Conservation (phyloP, 2,797 vertebrate genomes). For the Enteromius radiatus region DNA sequence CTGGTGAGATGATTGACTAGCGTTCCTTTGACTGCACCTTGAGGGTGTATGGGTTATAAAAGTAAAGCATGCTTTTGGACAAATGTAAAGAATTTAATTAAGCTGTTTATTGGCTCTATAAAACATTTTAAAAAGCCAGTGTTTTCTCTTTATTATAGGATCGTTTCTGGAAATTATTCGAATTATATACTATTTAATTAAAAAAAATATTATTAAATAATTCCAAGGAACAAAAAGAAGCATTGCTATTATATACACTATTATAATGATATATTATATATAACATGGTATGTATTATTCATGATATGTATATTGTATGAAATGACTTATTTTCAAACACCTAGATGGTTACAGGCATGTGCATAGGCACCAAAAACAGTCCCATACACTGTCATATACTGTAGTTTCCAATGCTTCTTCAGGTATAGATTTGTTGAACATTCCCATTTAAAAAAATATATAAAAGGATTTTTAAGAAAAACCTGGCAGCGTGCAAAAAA, state of each 20-base stretch:
- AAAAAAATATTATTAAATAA: neutral
- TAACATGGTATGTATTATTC: too few species aligned
- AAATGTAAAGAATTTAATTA: neutral
- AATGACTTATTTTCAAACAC: neutral
- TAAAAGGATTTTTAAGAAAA: neutral
- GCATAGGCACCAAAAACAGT: neutral
- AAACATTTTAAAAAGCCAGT: neutral
- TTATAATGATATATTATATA: too few species aligned
- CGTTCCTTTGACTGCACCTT: neutral
- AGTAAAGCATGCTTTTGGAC: neutral
- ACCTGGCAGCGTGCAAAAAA: neutral
- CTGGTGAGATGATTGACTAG: neutral
- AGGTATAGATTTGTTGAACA: neutral
- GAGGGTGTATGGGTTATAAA: neutral
- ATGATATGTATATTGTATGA: too few species aligned
- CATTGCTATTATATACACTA: neutral
- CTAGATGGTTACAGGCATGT: neutral
- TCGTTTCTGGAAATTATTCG: neutral
- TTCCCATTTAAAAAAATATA: slow-evolving; percentile 12
- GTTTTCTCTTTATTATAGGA: neutral
- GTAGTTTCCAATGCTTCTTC: neutral
- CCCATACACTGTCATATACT: neutral
- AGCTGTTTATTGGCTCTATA: neutral
- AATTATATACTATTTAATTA: neutral
- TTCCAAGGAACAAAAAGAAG: neutral